Percentiles rank a stretch among this genome's conserved stretches.
These are phyloP conservation scores for Callorhinus ursinus DNA, from an alignment of 2,113 vertebrate species.

Conservation along the genomic window DNA sequence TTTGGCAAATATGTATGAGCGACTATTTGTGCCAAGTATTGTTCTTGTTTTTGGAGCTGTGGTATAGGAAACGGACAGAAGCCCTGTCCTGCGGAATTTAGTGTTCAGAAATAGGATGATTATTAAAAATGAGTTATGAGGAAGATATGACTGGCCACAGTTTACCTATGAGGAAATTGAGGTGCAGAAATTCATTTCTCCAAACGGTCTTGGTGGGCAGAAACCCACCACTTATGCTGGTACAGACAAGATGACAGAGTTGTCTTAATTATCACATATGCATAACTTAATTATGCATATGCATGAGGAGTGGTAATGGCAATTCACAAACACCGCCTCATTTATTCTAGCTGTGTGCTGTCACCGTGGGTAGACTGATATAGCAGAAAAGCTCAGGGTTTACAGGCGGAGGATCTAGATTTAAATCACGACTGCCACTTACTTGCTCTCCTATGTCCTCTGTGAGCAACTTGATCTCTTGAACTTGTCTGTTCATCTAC, in stretches of 20 bases:
- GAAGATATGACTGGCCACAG: not conserved
- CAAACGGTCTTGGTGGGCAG: not conserved
- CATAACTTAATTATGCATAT: not conserved
- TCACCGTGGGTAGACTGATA: not conserved
- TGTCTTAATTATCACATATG: not conserved
- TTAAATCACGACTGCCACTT: not conserved
- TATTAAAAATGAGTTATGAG: not conserved
- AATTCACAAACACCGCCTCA: not conserved
- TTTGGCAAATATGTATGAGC: not conserved
- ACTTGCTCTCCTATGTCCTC: not conserved
- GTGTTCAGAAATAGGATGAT: not conserved
- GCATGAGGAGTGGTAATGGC: not conserved
- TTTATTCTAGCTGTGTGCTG: not conserved
- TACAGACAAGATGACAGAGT: not conserved
- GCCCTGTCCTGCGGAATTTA: not conserved
- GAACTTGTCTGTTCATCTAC: not conserved
- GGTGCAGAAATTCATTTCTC: not conserved
- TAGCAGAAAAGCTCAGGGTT: not conserved
- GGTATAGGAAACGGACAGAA: not conserved
- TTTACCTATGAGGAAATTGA: conserved; percentile 20
- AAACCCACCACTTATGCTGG: not conserved
- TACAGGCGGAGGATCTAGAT: not conserved
- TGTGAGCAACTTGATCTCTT: not conserved
- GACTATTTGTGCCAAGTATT: not conserved
- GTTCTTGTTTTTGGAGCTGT: not conserved